Conservation (phyloP, 2,888 invertebrate genomes). For the Poecilobothrus nobilitatus region DNA sequence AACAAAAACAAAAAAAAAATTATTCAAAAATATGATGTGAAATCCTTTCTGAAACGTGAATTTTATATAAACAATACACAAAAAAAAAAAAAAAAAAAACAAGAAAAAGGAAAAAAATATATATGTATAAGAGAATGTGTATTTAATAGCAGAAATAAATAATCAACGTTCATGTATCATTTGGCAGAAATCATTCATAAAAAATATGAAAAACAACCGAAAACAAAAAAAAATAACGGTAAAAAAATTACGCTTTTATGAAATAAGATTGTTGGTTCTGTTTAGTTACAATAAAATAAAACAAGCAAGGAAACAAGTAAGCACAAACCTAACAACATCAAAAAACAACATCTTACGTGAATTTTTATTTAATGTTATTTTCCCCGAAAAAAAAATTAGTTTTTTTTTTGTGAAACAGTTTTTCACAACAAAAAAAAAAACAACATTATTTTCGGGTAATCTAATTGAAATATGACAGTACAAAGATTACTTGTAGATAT, state of each 20-base stretch:
- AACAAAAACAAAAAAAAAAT: background rate
- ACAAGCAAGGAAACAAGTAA: background rate
- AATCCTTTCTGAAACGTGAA: too few relatives aligned
- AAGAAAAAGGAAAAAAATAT: background rate
- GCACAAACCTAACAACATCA: background rate
- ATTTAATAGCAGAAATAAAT: background rate
- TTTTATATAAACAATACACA: too few relatives aligned
- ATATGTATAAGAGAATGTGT: background rate
- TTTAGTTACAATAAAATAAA: background rate
- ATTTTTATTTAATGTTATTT: slow-evolving; percentile 3
- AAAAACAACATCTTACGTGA: background rate
- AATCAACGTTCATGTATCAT: background rate
- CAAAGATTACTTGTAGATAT: too few relatives aligned
- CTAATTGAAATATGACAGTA: too few relatives aligned
- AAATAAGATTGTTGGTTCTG: background rate
- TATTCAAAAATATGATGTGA: too few relatives aligned
- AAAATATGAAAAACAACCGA: background rate
- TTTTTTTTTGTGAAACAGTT: too few relatives aligned
- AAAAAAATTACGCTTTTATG: background rate
- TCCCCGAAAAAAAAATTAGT: background rate
- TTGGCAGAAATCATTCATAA: slow-evolving; percentile 4
- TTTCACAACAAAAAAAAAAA: too few relatives aligned
- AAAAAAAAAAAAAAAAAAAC: too few relatives aligned
- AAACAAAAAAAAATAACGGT: too few relatives aligned
- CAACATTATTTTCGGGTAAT: too few relatives aligned